Base-by-base conservation (phyloP, 1,140 invertebrate genomes). In the Carcinoscorpius rotundicauda region DNA sequence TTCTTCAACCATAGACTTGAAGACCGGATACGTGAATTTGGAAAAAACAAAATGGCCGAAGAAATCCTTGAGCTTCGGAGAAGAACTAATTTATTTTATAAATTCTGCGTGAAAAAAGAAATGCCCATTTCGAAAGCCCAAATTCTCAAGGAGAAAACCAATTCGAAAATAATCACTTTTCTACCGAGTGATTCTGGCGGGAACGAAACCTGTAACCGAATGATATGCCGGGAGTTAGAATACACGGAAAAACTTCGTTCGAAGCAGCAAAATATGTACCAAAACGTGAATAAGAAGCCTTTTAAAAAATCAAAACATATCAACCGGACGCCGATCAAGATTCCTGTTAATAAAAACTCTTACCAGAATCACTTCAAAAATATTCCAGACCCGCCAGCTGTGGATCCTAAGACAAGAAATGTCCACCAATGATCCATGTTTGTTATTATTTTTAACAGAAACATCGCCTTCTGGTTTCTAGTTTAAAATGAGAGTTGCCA, bases 1-100 rank as follows among this genome's bases (percentile, higher is more conserved):
- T 57, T 61, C 49, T 64, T 64, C 4, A 64, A 57, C 3, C 11
- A 49, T 49, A 64, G 58, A 49, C 49, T 64, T 4, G 57, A 64
- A 48, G 10, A 53, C 48, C 63, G 55, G 52, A 59, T 64, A n/a
- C 52, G 58, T 1, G 63, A 53, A 5, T 64, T 64, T 55, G 63
- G 63, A 5, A 29, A 10, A 10, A 4, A 64, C 6, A 29, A 48
- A 11, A 64, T 64, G 63, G 10, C 5, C 52, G 63, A 64, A 49
- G 63, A 64, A 50, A 49, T 64, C 8, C 48, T 10, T n/a, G 58
- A 11, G 5, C 63, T 64, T 8, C 63, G 51, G 29, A 53, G 51
- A 9, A 51, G 56, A 57, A 64, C 52, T 6, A 49, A 58, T 48
- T 50, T 64, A 6, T 58, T 57, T 4, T 64, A 64, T 51, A 49